Evolutionary conservation across 2,113 vertebrate species (phyloP).

Genomic region (Perca schrenkii): DNA sequence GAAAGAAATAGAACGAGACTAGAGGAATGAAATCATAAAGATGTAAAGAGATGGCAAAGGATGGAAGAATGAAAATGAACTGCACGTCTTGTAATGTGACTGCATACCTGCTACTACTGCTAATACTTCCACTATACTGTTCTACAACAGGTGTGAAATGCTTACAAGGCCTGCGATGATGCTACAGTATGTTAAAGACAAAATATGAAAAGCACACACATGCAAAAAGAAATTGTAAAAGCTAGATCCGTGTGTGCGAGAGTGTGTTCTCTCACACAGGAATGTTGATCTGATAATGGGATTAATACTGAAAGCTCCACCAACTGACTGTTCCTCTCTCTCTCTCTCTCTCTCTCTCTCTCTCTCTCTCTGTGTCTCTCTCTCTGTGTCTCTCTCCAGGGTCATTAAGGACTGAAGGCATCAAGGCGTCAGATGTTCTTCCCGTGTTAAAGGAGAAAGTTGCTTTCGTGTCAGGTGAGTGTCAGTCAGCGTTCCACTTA

Average conservation of each 20-base stretch:
- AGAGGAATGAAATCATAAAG: neutral
- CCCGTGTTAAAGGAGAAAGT: conserved; percentile 98
- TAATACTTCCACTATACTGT: neutral
- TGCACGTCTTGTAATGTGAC: neutral
- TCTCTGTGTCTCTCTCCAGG: conserved; percentile 80
- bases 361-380: neutral
- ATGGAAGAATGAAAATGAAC: neutral
- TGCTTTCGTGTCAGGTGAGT: conserved; percentile 97
- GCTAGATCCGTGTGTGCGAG: conserved; percentile 8
- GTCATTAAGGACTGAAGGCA: conserved; percentile 93
- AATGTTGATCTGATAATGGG: conserved; percentile 79
- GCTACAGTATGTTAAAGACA: neutral
- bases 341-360: conserved; percentile 9
- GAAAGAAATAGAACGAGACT: neutral
- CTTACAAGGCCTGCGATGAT: neutral
- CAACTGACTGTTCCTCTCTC: conserved; percentile 5
- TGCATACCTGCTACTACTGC: neutral
- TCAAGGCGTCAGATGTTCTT: conserved; percentile 97
- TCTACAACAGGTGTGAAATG: neutral
- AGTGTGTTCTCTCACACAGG: conserved; percentile 30
- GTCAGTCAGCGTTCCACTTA: neutral
- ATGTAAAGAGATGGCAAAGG: neutral
- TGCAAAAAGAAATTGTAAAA: neutral
- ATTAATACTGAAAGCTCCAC: conserved; percentile 60
- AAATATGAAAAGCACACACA: neutral